A percentile compares a stretch with the other conserved stretches of the same genome.
Evolutionary conservation across 2,113 vertebrate genomes (phyloP).

Genomic region (Toxotes jaculatrix): DNA sequence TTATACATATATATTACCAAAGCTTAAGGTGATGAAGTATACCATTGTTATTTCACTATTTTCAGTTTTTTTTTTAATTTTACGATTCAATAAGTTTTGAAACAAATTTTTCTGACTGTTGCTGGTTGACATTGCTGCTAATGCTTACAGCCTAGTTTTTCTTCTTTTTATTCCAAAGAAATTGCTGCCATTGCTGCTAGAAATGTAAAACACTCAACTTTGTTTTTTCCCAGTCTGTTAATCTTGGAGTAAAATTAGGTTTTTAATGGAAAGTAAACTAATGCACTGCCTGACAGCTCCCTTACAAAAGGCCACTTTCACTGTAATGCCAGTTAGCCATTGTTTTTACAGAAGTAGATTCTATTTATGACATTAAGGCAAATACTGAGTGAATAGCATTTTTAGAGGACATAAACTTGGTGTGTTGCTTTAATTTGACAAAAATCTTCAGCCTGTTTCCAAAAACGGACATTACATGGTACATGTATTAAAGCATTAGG

Average conservation of each 20-base stretch:
- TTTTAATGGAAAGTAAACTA: not conserved
- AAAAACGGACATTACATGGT: too few relatives aligned
- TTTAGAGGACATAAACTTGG: too few relatives aligned
- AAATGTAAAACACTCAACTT: too few relatives aligned
- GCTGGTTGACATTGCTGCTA: not conserved
- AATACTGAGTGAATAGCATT: too few relatives aligned
- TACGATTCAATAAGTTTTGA: not conserved
- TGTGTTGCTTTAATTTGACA: not conserved
- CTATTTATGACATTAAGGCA: not conserved
- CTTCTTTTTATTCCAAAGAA: too few relatives aligned
- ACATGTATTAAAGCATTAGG: too few relatives aligned
- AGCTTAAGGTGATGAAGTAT: not conserved
- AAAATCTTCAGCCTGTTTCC: not conserved
- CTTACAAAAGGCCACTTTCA: not conserved
- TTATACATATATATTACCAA: not conserved
- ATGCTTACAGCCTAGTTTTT: too few relatives aligned
- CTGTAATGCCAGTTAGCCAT: not conserved
- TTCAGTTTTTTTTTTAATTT: not conserved
- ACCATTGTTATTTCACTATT: not conserved
- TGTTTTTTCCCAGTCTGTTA: too few relatives aligned
- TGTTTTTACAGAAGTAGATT: not conserved
- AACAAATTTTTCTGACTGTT: not conserved
- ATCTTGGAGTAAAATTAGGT: not conserved
- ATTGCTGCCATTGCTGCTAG: too few relatives aligned
- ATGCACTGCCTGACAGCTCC: too few relatives aligned